phyloP scores from a whole-genome alignment of 1,140 invertebrate species.

The Hirudo medicinalis region DNA sequence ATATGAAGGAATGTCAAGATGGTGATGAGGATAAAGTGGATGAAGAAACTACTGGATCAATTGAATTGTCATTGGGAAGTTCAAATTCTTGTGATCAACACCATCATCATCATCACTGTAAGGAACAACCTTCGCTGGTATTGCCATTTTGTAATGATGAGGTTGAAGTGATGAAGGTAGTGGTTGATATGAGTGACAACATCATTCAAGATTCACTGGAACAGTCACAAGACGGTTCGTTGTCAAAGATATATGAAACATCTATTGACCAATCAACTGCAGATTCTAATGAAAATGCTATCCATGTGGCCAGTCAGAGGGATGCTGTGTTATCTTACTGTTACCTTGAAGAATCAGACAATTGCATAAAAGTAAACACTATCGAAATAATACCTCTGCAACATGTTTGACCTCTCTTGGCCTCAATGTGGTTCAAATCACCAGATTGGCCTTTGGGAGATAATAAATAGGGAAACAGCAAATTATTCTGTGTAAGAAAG shows the following conservation, averaged over 20 bases:
- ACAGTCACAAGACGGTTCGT: neutral
- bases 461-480: no score
- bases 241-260: no score
- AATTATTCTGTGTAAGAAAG: no score
- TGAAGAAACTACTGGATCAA: no score
- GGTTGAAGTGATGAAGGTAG: neutral
- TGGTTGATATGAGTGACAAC: neutral
- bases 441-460: no score
- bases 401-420: neutral
- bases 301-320: neutral
- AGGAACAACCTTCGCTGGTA: no score
- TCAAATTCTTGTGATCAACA: no score
- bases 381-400: conserved; percentile 4
- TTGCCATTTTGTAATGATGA: neutral
- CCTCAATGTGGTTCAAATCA: no score
- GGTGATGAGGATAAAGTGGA: no score
- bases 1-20: neutral
- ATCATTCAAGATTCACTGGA: neutral
- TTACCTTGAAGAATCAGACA: conserved; percentile 3
- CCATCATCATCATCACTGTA: no score
- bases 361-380: neutral
- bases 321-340: conserved; percentile 9
- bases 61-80: no score
- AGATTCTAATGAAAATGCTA: neutral
- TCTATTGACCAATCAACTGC: neutral